Evolutionary conservation across 2,797 vertebrate genomes (phyloP).

Genomic region (Sarcoramphus papa): DNA sequence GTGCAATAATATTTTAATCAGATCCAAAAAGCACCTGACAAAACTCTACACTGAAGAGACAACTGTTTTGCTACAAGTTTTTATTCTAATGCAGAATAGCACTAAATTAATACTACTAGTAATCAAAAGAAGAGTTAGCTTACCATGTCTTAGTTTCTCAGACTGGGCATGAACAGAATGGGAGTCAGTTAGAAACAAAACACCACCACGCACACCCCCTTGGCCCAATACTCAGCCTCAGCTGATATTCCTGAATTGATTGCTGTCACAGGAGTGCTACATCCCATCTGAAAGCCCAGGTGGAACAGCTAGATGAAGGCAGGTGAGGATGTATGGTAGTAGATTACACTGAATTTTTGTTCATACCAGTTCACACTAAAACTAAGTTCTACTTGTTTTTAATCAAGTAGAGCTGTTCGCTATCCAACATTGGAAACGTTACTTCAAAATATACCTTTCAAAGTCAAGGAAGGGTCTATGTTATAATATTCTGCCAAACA

Average conservation of each 20-base stretch:
- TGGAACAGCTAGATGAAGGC: not conserved
- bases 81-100: not conserved
- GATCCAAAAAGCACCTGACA: not conserved
- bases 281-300: not conserved
- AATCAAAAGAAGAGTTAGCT: not conserved
- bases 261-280: not conserved
- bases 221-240: not conserved
- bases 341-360: not conserved
- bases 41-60: not conserved
- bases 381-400: not conserved
- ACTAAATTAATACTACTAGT: not conserved
- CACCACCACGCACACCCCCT: accelerated
- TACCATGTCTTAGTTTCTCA: not conserved
- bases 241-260: accelerated
- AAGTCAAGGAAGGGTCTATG: not conserved
- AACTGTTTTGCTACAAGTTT: not conserved
- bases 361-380: not conserved
- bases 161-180: not conserved
- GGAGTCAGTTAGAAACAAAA: not conserved
- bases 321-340: not conserved
- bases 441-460: not conserved
- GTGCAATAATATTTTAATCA: not conserved
- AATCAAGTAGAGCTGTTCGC: not conserved
- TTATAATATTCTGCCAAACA: not conserved
- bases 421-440: not conserved